Percentiles rank a stretch among this genome's conserved stretches.
Conservation (phyloP, 2,797 vertebrate genomes). For the Valencia hispanica region DNA sequence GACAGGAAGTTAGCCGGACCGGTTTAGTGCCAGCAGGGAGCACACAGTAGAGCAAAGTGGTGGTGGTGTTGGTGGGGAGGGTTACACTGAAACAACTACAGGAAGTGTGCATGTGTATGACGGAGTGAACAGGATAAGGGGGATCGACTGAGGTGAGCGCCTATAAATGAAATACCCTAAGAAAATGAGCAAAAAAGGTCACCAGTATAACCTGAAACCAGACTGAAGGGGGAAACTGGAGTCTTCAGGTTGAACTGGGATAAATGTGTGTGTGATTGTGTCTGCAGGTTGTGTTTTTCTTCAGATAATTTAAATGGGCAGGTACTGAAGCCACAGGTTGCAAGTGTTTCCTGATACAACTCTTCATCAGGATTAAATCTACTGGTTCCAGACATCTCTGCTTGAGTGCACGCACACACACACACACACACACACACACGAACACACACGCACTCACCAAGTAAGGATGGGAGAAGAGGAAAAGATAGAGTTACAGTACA, state of each 20-base stretch:
- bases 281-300: conserved; percentile 21
- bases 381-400: conserved; percentile 81
- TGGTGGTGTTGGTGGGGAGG: conserved; percentile 35
- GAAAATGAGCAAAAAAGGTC: conserved; percentile 46
- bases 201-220: conserved; percentile 49
- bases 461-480: conserved; percentile 51
- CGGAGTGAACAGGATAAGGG: conserved; percentile 20
- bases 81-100: conserved; percentile 73
- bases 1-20: conserved; percentile 74
- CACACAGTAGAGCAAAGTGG: conserved; percentile 41
- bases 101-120: conserved; percentile 56
- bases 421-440: conserved; percentile 3
- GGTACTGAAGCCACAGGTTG: conserved; percentile 54
- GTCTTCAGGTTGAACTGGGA: conserved; percentile 35
- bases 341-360: conserved; percentile 72
- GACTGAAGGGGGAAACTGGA: conserved; percentile 34
- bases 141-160: conserved; percentile 31
- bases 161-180: conserved; percentile 31
- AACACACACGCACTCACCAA: background rate
- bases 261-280: conserved; percentile 5
- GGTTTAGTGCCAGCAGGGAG: conserved; percentile 62
- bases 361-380: conserved; percentile 77
- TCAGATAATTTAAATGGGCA: conserved; percentile 32
- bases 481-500: conserved; percentile 77
- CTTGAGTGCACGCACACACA: conserved; percentile 30